Percentiles rank a stretch among this genome's conserved stretches.
Evolutionary conservation across 2,888 invertebrate species (phyloP).

Genomic region (Himalopsyche tibetana): DNA sequence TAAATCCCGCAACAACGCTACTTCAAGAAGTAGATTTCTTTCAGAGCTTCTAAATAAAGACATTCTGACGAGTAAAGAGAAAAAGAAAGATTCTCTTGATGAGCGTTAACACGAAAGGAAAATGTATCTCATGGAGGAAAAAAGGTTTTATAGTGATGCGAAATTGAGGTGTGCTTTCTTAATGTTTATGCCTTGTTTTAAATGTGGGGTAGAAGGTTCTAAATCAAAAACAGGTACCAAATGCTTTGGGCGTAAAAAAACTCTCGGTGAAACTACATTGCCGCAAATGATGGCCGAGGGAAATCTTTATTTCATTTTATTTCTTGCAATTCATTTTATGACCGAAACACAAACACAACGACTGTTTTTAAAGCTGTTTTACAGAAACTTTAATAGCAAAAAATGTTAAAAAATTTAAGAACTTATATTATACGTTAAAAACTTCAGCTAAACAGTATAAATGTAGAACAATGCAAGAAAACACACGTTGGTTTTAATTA

Average conservation of each 20-base stretch:
- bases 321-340: no score
- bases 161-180: conserved; percentile 18
- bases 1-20: background rate
- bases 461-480: no score
- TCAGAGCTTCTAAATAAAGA: background rate
- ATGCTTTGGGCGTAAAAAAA: background rate
- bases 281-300: background rate
- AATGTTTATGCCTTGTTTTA: conserved; percentile 6
- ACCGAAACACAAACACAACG: no score
- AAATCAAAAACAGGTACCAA: background rate
- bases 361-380: no score
- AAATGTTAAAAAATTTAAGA: no score
- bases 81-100: background rate
- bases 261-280: background rate
- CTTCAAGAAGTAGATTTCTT: background rate
- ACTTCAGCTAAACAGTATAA: no score
- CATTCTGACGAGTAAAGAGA: background rate
- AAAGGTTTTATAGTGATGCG: conserved; percentile 4
- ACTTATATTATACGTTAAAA: no score
- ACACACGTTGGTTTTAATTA: no score
- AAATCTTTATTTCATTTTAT: background rate
- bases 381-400: no score
- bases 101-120: background rate
- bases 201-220: background rate
- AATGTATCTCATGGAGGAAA: background rate